Evolutionary conservation across 2,888 invertebrate species (phyloP), one percentile per base, ranked within the genome.

Genomic region (Ochropleura leucogaster): DNA sequence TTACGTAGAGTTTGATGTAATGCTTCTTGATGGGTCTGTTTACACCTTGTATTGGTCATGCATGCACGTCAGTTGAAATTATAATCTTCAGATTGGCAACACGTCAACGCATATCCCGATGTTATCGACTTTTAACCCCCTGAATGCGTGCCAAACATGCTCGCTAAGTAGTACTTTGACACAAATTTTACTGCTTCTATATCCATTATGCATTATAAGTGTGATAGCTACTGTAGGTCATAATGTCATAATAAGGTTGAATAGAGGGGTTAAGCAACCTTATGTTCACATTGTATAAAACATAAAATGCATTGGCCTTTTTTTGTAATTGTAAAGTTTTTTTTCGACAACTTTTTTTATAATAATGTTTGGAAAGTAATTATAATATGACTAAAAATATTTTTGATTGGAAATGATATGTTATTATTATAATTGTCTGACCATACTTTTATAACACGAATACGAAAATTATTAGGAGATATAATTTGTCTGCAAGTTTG

Each of bases 61-160:
- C 3, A 30, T 30, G 30, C 30, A 30, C 47, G 14, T 10, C 30
- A 30, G 30, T 57, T 30, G 47, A 66, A 74, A 59, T 20, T 44
- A 67, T 44, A 42, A 59, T 1, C 10, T 0, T 49, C 3, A 46
- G 9, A 30, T 69, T 77, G 77, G 80, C 81, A 80, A 67, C 73
- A 14, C 62, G 62, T 77, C 69, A 80, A 66, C 68, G 30, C 53
- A 53, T 42, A 77, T 20, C 14, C 18, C 68, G 10, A 46, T 69
- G 46, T 80, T 80, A 80, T 77, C 72, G 80, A 80, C 68, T 80
- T 80, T 80, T 80, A 80, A 80, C 77, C 30, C 77, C 49, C 44
- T 64, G 59, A 80, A 73, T 77, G 66, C 77, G 49, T 80, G 80
- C 80, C 80, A 80, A 80, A 80, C 81, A 77, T 59, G 81, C 49